These are phyloP conservation scores for Chelon labrosus DNA, from an alignment of 2,797 vertebrate species.

Conservation along the genomic window DNA sequence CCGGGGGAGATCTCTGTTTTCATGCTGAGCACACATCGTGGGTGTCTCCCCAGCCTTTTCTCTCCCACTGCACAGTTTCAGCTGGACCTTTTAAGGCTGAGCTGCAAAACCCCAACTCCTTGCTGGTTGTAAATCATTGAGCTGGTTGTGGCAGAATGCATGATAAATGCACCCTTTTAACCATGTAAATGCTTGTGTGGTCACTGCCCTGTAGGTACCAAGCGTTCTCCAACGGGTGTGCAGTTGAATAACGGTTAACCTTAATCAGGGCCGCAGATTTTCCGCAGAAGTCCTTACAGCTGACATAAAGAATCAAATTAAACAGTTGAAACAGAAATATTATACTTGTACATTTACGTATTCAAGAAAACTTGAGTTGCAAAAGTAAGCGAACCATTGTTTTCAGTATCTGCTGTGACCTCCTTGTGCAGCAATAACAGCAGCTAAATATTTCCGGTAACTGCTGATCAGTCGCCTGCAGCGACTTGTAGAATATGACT, in stretches of 20 bases:
- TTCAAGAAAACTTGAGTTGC: too few relatives aligned
- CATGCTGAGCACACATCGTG: slow-evolving; percentile 39
- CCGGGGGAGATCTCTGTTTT: slow-evolving; percentile 20
- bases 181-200: not conserved
- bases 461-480: too few relatives aligned
- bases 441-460: too few relatives aligned
- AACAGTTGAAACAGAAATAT: too few relatives aligned
- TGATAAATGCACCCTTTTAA: slow-evolving; percentile 8
- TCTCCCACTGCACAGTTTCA: slow-evolving; percentile 26
- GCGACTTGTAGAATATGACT: too few relatives aligned
- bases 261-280: too few relatives aligned
- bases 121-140: slow-evolving; percentile 34
- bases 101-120: slow-evolving; percentile 8
- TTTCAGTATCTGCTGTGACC: too few relatives aligned
- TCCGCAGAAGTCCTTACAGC: too few relatives aligned
- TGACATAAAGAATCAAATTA: too few relatives aligned
- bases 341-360: too few relatives aligned
- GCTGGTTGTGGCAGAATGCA: slow-evolving; percentile 22
- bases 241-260: not conserved
- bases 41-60: slow-evolving; percentile 50
- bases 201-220: not conserved
- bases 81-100: slow-evolving; percentile 8
- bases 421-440: too few relatives aligned
- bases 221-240: not conserved
- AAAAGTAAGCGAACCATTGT: too few relatives aligned